Base-by-base conservation (phyloP, 1,140 invertebrate species). In the Diabrotica undecimpunctata region DNA sequence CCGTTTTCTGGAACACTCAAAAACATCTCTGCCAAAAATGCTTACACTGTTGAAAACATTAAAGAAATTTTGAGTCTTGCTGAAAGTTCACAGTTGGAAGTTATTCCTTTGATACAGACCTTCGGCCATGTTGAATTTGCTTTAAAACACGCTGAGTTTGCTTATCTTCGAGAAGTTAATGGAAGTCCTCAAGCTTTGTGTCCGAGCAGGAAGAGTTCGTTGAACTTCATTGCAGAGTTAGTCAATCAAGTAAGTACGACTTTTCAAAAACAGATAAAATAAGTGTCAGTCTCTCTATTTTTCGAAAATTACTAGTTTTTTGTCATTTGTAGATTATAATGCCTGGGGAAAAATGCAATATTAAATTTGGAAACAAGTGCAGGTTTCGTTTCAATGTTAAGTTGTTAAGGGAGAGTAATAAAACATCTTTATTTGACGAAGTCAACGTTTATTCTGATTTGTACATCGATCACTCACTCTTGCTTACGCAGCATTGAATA, bases 61-160 rank as follows among this genome's bases (percentile, higher is more conserved):
- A 70, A 73, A 11, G 81, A 83, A 12, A 85, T 95, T 63, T 76
- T 89, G 50, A 75, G 81, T 46, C 73, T 86, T 25, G 91, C 91
- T 0, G 82, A 85, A 60, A 81, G 86, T 8, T 85, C 84, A 57
- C 82, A 86, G 0, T 80, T 98, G 2, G 87, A 90, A 66, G 86
- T 98, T 4, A 92, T 98, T 72, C 97, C 97, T 13, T 81, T 99
- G 5, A 84, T 98, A 7, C 97, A 98, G 81, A 97, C 96, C 6
- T 97, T 98, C 81, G 96, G 96, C 4, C 96, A 98, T 79, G 79
- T 96, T 76, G 94, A 97, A 83, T 95, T 92, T 82, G 88, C 90
- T 0, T 79, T 98, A 53, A 97, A 97, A 78, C 84, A 92, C 66
- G 76, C 86, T 38, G 85, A 91, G 70, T 96, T 91, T 77, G 77